Conservation (phyloP, 2,888 invertebrate species). For the Heliconius hortense region DNA sequence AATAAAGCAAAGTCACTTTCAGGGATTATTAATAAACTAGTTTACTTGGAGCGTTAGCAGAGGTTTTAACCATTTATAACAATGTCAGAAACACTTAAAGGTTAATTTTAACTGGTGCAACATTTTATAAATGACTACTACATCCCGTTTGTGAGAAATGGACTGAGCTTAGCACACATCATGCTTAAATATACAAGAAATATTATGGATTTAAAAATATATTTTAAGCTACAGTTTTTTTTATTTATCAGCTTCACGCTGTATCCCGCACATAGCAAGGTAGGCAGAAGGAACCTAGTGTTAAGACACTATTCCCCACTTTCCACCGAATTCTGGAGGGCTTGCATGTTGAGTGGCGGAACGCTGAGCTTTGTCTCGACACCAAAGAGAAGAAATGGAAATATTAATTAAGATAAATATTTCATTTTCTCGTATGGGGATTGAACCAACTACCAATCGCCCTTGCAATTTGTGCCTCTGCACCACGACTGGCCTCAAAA, state of each 20-base stretch:
- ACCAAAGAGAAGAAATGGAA: too few relatives aligned
- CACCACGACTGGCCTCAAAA: too few relatives aligned
- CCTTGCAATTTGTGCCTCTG: too few relatives aligned
- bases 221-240: too few relatives aligned
- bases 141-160: slow-evolving; percentile 2
- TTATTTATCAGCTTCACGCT: background rate
- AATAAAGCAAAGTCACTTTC: background rate
- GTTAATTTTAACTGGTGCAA: slow-evolving; percentile 25
- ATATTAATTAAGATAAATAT: too few relatives aligned
- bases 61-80: slow-evolving; percentile 20
- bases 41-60: slow-evolving; percentile 2
- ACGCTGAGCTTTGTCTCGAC: too few relatives aligned
- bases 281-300: background rate
- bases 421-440: too few relatives aligned
- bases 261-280: background rate
- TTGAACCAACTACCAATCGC: too few relatives aligned
- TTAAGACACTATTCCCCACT: background rate
- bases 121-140: slow-evolving; percentile 19
- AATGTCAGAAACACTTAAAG: slow-evolving; percentile 27
- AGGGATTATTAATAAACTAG: slow-evolving; percentile 2
- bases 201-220: background rate
- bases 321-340: too few relatives aligned
- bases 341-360: too few relatives aligned
- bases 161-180: background rate
- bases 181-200: slow-evolving; percentile 1